Evolutionary conservation across 2,888 invertebrate species (phyloP), one percentile per base, ranked within the genome.

Genomic region (Andrena trimmerana): DNA sequence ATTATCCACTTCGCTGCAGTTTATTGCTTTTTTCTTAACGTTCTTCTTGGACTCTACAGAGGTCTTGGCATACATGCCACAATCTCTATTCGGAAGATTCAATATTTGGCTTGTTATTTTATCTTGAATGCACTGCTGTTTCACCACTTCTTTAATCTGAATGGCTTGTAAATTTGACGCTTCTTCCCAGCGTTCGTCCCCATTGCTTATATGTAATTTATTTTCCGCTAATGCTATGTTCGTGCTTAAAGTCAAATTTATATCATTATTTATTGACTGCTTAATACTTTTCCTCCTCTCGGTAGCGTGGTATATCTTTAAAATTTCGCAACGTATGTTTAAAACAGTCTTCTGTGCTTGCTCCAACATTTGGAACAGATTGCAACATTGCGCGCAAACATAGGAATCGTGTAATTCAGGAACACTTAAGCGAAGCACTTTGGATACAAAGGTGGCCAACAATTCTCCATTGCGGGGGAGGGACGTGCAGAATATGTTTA

Each of bases 301-400:
- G 3, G 81, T 86, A 7, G 81, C 83, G 24, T 79, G 68, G 70
- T 91, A 92, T 42, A 89, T 83, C 60, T 90, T 90, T 0, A 92
- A 83, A 75, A 93, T 92, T 78, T 92, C 92, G 63, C 84, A 81
- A 57, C 83, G 86, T 42, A 91, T 89, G 68, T 88, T 91, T 7
- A 86, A 69, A 13, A 88, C 91, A 5, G 90, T 91, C 83, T 89
- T 89, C 50, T 92, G 91, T 1, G 92, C 92, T 76, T 92, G 90
- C 68, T 93, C 92, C 29, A 92, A 85, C 81, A 90, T 90, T 81
- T 88, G 86, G 62, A 92, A 92, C 10, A 92, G 83, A 78, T 90
- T 89, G 63, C 90, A 91, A 71, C 92, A 93, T 83, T 84, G 85
- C 5, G 81, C 60, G 77, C 92, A 93, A 24, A 93, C 65, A 3